Evolutionary conservation across 2,888 invertebrate genomes (phyloP), one percentile per base, ranked within the genome.

Genomic region (Hydraecia micacea): DNA sequence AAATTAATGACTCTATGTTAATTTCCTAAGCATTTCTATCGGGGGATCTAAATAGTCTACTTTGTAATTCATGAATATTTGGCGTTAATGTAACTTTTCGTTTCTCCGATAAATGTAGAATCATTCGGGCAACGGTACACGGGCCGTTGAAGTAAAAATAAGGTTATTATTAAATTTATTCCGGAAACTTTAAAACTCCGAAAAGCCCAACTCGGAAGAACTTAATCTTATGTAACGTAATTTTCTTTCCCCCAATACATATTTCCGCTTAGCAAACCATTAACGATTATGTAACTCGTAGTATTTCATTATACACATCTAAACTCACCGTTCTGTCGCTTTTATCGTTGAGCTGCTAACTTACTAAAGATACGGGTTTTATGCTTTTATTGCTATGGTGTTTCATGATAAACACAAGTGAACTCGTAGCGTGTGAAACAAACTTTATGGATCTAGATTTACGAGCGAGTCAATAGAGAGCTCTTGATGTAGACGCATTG

Each of bases 381-480:
- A 74, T 73, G 65, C 11, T 73, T 81, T 83, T 75, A 83, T 70
- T 65, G 39, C 52, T 71, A 60, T 73, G 67, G 65, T 68, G 74
- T 83, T 85, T 63, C 49, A 67, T 68, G 73, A 79, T 87, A 81
- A 80, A 86, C 66, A 80, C 62, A 39, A 79, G 46, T 62, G 60
- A 71, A 63, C 80, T 70, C 62, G 75, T 25, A 63, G 60, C 79
- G 84, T 87, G 86, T 88, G 87, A 87, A 88, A 85, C 70, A 73
- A 76, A 82, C 73, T 86, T 84, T 87, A 80, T 77, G 71, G 77
- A 72, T 74, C 81, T 87, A 80, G 85, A 87, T 88, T 83, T 88
- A 87, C 83, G 77, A 80, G 78, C 75, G 77, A 83, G 87, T 87
- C 83, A 87, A 88, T 88, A 86, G 76, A 82, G 75, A 81, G 82